Percentiles rank a stretch among this genome's conserved stretches.
Conservation (phyloP, 2,888 invertebrate genomes). For the Tipula lateralis region DNA sequence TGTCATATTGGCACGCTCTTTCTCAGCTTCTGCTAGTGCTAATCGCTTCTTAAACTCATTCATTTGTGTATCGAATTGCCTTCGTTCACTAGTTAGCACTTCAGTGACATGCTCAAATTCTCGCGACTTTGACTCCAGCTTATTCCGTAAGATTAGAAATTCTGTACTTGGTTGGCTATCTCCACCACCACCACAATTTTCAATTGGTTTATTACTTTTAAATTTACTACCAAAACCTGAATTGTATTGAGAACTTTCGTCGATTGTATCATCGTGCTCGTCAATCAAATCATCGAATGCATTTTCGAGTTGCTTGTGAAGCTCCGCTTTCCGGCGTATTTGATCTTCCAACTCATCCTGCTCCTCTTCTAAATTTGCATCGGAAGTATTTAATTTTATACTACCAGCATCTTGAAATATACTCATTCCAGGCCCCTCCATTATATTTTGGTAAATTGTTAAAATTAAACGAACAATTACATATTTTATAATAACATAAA, state of each 20-base stretch:
- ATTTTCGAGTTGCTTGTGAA: conserved; percentile 56
- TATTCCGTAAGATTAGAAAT: conserved; percentile 3
- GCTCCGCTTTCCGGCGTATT: conserved; percentile 62
- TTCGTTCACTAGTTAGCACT: conserved; percentile 41
- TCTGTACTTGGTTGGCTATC: conserved; percentile 19
- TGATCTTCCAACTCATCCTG: conserved; percentile 67
- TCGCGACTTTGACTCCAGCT: conserved; percentile 31
- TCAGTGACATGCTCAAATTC: conserved; percentile 48
- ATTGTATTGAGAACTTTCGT: conserved; percentile 51
- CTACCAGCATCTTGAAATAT: conserved; percentile 64
- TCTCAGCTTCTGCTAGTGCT: conserved; percentile 56
- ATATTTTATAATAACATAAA: neutral
- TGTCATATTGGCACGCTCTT: conserved; percentile 56
- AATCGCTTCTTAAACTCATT: conserved; percentile 55
- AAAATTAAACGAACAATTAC: neutral
- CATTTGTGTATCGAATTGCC: conserved; percentile 43
- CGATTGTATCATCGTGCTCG: conserved; percentile 61
- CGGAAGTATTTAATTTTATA: conserved; percentile 60
- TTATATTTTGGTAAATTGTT: conserved; percentile 37
- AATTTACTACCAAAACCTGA: neutral
- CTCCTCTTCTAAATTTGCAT: conserved; percentile 60
- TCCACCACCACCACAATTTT: neutral
- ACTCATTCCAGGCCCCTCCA: conserved; percentile 64
- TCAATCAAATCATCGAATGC: conserved; percentile 66
- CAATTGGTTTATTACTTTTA: neutral